These are phyloP conservation scores for Takifugu flavidus DNA, from an alignment of 2,113 vertebrate species.

Conservation along the genomic window DNA sequence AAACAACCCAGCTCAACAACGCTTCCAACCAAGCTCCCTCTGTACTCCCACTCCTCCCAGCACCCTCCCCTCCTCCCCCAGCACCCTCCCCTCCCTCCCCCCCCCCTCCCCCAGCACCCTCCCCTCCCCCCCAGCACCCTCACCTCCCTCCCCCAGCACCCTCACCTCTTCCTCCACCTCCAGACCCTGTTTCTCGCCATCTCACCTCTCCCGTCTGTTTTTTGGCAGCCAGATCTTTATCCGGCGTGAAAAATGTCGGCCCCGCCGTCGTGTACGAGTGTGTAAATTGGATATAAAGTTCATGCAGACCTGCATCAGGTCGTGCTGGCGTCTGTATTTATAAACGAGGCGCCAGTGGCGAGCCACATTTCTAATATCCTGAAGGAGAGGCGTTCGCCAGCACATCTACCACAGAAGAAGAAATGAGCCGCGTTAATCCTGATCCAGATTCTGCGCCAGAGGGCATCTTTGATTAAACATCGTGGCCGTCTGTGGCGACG, in stretches of 20 bases:
- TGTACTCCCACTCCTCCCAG: constrained; percentile 46
- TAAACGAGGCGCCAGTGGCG: constrained; percentile 10
- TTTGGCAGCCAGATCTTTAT: constrained; percentile 49
- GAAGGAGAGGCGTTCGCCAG: neutral
- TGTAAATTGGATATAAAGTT: constrained; percentile 63
- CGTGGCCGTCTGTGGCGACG: neutral
- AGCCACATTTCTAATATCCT: constrained; percentile 40
- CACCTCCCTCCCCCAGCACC: constrained; percentile 42
- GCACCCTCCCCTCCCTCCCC: neutral
- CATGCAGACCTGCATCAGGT: constrained; percentile 35
- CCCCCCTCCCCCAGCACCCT: constrained; percentile 27
- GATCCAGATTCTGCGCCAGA: constrained; percentile 9
- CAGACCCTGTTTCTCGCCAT: constrained; percentile 15
- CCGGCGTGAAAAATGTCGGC: constrained; percentile 56
- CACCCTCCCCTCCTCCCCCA: constrained; percentile 17
- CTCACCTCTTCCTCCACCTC: neutral
- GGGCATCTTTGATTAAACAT: constrained; percentile 37
- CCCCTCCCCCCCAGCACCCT: neutral
- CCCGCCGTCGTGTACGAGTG: constrained; percentile 19
- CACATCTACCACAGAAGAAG: constrained; percentile 15
- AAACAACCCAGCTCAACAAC: constrained; percentile 19
- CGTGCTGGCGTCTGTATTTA: constrained; percentile 25
- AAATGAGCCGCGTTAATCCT: constrained; percentile 15
- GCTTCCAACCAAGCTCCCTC: constrained; percentile 42
- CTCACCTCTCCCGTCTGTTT: constrained; percentile 54